A percentile compares a stretch with the other conserved stretches of the same genome.
phyloP scores from a whole-genome alignment of 2,797 vertebrate genomes.

The Menidia menidia region DNA sequence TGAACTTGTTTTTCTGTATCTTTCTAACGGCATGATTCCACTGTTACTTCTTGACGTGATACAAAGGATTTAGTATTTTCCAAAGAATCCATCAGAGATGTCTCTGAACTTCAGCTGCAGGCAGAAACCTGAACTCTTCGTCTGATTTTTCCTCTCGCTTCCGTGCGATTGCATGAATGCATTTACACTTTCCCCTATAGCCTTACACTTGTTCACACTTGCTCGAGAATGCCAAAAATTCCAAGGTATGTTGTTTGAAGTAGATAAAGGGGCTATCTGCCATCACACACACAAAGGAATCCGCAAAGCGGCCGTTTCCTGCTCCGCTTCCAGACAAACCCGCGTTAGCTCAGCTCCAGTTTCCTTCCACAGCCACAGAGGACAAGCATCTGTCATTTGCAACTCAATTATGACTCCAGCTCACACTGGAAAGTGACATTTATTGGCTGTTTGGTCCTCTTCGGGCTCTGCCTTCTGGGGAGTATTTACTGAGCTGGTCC shows the following conservation, averaged over 20 bases:
- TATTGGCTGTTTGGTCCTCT: constrained; percentile 11
- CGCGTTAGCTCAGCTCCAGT: too few species aligned
- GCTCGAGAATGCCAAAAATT: background rate
- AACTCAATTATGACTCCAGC: constrained; percentile 19
- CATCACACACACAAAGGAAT: background rate
- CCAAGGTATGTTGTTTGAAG: background rate
- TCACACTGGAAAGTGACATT: constrained; percentile 24
- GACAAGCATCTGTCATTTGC: constrained; percentile 49
- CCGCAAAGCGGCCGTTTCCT: background rate
- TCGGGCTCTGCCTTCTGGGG: background rate
- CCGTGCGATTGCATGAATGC: too few species aligned
- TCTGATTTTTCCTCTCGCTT: too few species aligned
- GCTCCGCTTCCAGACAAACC: background rate
- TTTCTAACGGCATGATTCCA: too few species aligned
- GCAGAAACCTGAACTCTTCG: too few species aligned
- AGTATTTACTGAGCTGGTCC: constrained; percentile 15
- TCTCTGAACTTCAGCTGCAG: too few species aligned
- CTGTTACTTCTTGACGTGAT: too few species aligned
- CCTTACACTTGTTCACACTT: constrained; percentile 49
- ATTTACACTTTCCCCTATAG: constrained; percentile 51
- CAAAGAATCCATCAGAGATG: too few species aligned
- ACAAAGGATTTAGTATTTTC: too few species aligned
- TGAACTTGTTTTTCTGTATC: too few species aligned
- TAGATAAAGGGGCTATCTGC: too few species aligned
- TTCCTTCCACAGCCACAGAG: background rate